Base-by-base conservation (phyloP, 2,797 vertebrate species). In the Artibeus jamaicensis region DNA sequence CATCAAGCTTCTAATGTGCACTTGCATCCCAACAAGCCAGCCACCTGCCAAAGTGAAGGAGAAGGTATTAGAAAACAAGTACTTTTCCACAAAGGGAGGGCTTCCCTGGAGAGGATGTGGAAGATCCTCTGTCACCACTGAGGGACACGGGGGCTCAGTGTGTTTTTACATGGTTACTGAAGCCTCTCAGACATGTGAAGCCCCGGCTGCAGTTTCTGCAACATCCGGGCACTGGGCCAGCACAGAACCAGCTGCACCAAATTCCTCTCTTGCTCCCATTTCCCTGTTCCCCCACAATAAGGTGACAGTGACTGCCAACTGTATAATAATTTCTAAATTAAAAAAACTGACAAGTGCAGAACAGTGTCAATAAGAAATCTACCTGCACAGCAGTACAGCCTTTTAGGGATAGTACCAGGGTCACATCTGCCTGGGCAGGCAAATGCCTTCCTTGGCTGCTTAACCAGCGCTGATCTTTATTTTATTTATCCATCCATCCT, bases 181-280 rank as follows among this genome's bases (percentile, higher is more conserved):
- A 44, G 24, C 82, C 44, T 26, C 44, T 50, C 2, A 12, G 46
- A 34, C 37, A 34, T 24, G 3, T 1, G 3, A 8, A n/a, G 59
- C 26, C 48, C 8, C 2, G 1, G 24, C 0, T 0, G 62, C 8
- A 16, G 6, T 7, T 32, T 15, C 77, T 32, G 9, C 84, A 42
- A 37, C 29, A 39, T 50, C 8, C 0, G 4, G 71, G n/a, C 44
- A 9, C n/a, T 2, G 1, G 42, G 39, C 46, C 5, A 0, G 53
- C 42, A 79, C 1, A 34, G 34, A 70, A 50, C 19, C 70, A 48
- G 26, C 7, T 9, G 16, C 3, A 29, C 11, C 9, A 15, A 6
- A 48, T 24, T 68, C 10, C 2, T 24, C 19, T 46, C 42, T 22
- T 21, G 78, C 16, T 39, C 44, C 15, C 2, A 42, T 48, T 37